Evolutionary conservation across 2,888 invertebrate genomes (phyloP), one percentile per base, ranked within the genome.

Genomic region (Papilio demoleus): DNA sequence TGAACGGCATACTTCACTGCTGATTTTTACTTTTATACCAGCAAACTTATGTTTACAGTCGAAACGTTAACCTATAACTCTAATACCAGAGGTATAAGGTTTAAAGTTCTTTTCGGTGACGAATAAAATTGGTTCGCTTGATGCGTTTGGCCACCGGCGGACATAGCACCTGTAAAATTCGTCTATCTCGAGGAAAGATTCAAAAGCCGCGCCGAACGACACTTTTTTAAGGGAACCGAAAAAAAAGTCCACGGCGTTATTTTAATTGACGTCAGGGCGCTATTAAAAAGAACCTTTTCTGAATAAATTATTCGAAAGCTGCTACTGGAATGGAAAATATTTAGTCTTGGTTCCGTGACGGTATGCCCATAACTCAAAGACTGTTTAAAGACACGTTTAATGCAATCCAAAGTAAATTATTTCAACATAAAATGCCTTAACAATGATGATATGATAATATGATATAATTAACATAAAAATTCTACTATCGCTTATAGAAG

Each of bases 121-220:
- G 64, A 38, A 71, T 58, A 42, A 60, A 53, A 47, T 68, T 42
- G 68, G 47, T 78, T 77, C 74, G 73, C 76, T 83, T 88, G 90
- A 90, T 82, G 78, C 77, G 82, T 69, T 74, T 81, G 90, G 78
- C 92, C 92, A 90, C 92, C 90, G 77, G 77, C 82, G 80, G 81
- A 85, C 82, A 78, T 78, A 80, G 87, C 90, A 90, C 89, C 90
- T 90, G 88, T 89, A 88, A 88, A 88, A 88, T 87, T 86, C 75
- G 73, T 80, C 86, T 90, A 92, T 91, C 92, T 81, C 82, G 76
- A 79, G 81, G 77, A 82, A 81, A 90, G 92, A 92, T 92, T 90
- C 89, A 91, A 90, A 90, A 88, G 87, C 80, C 75, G 73, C 79
- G 75, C 79, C 79, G 80, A 79, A 80, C 77, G 78, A 84, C 85